These are phyloP conservation scores for Eulemur rufifrons DNA, from an alignment of 2,113 vertebrate genomes.

Conservation along the genomic window DNA sequence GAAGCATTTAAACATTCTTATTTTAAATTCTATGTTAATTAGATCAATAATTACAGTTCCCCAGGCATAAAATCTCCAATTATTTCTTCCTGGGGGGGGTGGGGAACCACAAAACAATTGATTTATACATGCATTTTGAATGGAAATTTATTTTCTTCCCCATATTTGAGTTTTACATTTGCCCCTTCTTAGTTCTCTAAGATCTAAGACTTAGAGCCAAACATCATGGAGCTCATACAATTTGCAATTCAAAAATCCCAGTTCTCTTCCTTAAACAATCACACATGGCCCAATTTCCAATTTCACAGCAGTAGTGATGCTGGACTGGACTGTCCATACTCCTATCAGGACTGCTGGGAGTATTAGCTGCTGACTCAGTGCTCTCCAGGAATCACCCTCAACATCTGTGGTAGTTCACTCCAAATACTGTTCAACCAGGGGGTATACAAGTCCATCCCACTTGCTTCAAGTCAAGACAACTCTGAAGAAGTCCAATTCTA, in stretches of 20 bases:
- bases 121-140: neutral
- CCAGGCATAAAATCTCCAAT: neutral
- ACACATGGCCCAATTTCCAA: neutral
- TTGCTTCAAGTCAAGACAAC: neutral
- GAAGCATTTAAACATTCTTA: neutral
- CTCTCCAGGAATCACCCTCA: neutral
- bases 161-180: neutral
- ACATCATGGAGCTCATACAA: neutral
- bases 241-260: slow-evolving; percentile 19
- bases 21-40: slow-evolving; percentile 16
- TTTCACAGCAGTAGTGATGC: neutral
- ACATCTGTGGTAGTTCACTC: neutral
- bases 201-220: neutral
- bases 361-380: neutral
- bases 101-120: neutral
- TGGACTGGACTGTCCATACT: neutral
- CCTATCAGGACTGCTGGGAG: neutral
- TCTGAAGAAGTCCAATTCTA: neutral
- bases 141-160: neutral
- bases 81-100: neutral
- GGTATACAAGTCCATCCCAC: neutral
- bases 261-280: neutral
- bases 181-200: neutral
- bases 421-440: neutral
- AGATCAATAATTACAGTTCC: slow-evolving; percentile 14